Percentiles rank a stretch among this genome's conserved stretches.
phyloP scores from a whole-genome alignment of 2,113 vertebrate genomes.

The Siphamia tubifer region DNA sequence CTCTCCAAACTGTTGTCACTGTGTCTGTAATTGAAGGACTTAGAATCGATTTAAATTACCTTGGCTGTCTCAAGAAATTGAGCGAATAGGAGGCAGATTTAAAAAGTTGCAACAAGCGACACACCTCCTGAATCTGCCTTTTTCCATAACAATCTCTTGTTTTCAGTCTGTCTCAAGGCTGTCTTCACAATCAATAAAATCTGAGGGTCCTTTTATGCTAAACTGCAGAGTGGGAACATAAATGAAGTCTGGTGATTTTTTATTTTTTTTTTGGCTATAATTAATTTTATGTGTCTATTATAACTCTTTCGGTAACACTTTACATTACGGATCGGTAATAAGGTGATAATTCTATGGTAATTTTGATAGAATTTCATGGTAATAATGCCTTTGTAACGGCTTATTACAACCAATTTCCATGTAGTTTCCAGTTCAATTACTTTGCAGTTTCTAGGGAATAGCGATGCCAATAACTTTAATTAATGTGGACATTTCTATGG shows the following conservation, averaged over 20 bases:
- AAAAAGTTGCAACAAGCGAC: constrained; percentile 55
- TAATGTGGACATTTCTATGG: too few relatives aligned
- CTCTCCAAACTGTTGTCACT: constrained; percentile 61
- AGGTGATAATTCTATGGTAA: too few relatives aligned
- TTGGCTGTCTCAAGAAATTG: constrained; percentile 62
- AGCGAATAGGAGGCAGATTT: constrained; percentile 43
- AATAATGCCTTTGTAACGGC: too few relatives aligned
- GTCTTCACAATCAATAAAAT: constrained; percentile 24
- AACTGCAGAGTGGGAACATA: constrained; percentile 13
- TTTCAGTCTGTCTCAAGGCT: constrained; percentile 10
- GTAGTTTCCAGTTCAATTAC: too few relatives aligned
- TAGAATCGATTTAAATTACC: constrained; percentile 76
- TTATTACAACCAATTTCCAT: too few relatives aligned
- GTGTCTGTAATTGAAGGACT: constrained; percentile 75
- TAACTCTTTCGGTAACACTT: too few relatives aligned
- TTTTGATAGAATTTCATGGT: too few relatives aligned
- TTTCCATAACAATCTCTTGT: constrained; percentile 41
- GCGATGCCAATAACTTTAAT: too few relatives aligned
- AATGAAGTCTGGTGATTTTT: background rate
- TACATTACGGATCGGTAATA: too few relatives aligned
- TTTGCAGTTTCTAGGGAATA: too few relatives aligned
- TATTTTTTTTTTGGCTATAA: too few relatives aligned
- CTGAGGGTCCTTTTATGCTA: background rate
- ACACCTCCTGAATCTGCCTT: constrained; percentile 21
- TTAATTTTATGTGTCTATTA: too few relatives aligned